Conservation (phyloP, 2,113 vertebrate species). For the Myanophis thanlyinensis region DNA sequence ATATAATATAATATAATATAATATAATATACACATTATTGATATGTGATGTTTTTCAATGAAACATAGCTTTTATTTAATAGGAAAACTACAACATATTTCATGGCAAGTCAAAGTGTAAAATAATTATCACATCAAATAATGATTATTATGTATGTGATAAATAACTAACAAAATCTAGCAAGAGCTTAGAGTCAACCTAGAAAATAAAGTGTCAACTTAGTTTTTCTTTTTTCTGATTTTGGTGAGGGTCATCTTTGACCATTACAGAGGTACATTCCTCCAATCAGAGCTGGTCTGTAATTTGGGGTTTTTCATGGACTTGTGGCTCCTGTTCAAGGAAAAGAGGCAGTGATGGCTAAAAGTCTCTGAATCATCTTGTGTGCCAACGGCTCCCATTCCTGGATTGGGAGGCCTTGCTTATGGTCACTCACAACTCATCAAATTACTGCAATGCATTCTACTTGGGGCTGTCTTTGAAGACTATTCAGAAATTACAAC, state of each 20-base stretch:
- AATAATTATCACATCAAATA: background rate
- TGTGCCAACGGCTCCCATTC: background rate
- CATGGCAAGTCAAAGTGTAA: background rate
- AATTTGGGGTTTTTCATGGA: background rate
- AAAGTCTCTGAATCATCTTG: background rate
- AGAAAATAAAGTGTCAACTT: background rate
- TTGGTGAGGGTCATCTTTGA: background rate
- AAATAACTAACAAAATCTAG: background rate
- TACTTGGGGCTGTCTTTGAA: too few relatives aligned
- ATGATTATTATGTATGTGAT: background rate
- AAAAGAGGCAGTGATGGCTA: background rate
- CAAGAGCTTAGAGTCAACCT: background rate
- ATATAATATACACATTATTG: background rate
- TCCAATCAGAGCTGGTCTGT: background rate
- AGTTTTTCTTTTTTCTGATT: background rate
- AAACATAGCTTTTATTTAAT: slow-evolving; percentile 25
- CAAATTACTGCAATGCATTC: background rate
- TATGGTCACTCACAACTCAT: background rate
- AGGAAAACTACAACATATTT: background rate
- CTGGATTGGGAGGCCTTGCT: background rate
- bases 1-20: too few relatives aligned
- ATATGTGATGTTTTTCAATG: slow-evolving; percentile 17
- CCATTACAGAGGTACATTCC: background rate
- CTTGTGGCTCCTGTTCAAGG: background rate
- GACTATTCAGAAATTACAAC: too few relatives aligned